Percentiles rank a stretch among this genome's conserved stretches.
Conservation (phyloP, 2,797 vertebrate genomes). For the Rhinogobio ventralis region DNA sequence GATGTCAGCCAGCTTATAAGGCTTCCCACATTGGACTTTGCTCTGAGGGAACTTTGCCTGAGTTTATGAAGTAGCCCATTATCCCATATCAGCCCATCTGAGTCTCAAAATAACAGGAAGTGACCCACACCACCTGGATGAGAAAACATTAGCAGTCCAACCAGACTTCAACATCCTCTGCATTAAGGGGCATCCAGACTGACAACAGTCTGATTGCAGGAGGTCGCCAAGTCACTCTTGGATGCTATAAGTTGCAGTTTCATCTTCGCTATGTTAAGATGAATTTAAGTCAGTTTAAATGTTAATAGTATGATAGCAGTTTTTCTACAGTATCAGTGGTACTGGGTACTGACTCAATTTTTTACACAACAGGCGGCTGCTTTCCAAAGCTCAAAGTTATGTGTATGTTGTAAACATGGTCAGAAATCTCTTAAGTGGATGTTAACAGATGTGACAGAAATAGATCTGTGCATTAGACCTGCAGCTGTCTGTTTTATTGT, state of each 20-base stretch:
- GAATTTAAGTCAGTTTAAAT: neutral
- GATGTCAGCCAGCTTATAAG: conserved; percentile 59
- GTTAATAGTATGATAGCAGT: neutral
- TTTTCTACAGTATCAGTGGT: neutral
- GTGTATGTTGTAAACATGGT: neutral
- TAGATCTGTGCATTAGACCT: neutral
- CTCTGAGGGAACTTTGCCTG: conserved; percentile 53
- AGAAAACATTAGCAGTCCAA: neutral
- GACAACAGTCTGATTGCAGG: neutral
- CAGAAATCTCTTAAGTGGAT: neutral
- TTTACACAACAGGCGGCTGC: neutral
- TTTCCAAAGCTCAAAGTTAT: neutral
- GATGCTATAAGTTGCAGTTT: neutral
- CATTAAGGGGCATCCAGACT: neutral
- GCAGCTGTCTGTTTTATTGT: neutral
- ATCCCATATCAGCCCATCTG: conserved; percentile 13
- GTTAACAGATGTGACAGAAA: neutral
- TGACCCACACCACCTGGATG: conserved; percentile 25
- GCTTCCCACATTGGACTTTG: conserved; percentile 59
- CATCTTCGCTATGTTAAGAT: neutral
- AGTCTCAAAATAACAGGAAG: conserved; percentile 31
- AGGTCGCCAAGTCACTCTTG: neutral
- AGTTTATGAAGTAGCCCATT: conserved; percentile 45
- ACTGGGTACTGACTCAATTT: neutral
- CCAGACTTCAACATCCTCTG: neutral